phyloP scores from a whole-genome alignment of 2,113 vertebrate genomes.

The Parus major region DNA sequence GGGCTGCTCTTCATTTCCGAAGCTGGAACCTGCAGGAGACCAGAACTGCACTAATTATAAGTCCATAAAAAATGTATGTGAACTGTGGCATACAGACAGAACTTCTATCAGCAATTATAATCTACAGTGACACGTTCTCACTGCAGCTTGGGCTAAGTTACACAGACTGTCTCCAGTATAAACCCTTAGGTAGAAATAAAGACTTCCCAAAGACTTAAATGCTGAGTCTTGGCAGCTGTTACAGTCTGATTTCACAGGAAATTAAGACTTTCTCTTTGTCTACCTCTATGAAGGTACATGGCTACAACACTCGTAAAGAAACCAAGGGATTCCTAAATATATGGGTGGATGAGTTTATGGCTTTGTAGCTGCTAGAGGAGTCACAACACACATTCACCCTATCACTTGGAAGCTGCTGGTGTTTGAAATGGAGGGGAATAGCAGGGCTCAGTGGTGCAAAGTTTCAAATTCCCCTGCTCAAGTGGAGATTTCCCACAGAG shows the following conservation, averaged over 20 bases:
- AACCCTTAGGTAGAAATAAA: background rate
- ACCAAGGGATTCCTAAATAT: background rate
- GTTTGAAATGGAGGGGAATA: background rate
- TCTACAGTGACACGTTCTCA: background rate
- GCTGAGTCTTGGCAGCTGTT: background rate
- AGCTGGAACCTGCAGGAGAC: slow-evolving; percentile 79
- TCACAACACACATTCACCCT: background rate
- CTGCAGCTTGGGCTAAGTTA: background rate
- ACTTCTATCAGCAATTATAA: background rate
- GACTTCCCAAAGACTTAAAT: background rate
- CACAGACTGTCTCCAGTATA: background rate
- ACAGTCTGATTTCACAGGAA: background rate
- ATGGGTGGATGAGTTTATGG: background rate
- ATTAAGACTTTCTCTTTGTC: background rate
- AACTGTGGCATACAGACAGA: background rate
- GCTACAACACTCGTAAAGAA: background rate
- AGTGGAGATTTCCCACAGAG: background rate
- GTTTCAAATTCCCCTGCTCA: background rate
- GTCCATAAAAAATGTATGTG: slow-evolving; percentile 63
- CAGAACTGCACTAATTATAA: slow-evolving; percentile 46
- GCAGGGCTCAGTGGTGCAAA: background rate
- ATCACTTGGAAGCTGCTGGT: background rate
- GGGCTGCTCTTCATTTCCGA: slow-evolving; percentile 80
- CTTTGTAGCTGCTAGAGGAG: background rate
- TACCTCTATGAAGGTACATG: background rate